Base-by-base conservation (phyloP, 2,888 invertebrate species). In the Eupeodes luniger region DNA sequence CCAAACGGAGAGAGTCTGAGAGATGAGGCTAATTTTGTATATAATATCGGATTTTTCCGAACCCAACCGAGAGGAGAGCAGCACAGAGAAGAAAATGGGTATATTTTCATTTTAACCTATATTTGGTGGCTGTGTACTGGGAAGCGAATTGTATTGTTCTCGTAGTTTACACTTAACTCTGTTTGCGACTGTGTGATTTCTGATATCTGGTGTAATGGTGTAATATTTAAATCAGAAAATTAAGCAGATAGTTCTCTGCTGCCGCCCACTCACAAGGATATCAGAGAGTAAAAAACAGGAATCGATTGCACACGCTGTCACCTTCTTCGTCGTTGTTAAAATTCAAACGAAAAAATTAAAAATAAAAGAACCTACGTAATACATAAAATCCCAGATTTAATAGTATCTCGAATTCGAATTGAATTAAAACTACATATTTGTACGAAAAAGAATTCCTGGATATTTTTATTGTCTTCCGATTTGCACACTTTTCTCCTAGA, bases 101-200 rank as follows among this genome's bases (percentile, higher is more conserved):
- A 88, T 88, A 88, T 88, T 88, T 88, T 88, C 88, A 88, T 85
- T 88, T 88, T 88, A 88, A 88, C 88, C 88, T 88, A 88, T 88
- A 88, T 88, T 88, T 74, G 76, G 72, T 83, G 70, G 64, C 78
- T 76, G 84, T 75, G 80, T 81, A 62, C 69, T 53, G 36, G 55
- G 62, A 40, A 72, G 47, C 81, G 70, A 55, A 67, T 85, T 64
- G 70, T 85, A 70, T 66, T 81, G 69, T 77, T 85, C 85, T 85
- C 72, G 79, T 85, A 85, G 82, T 85, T 82, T 74, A 64, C 62
- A 70, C 76, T 57, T 53, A 75, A 27, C 81, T 75, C 69, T 72
- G 62, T 82, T 74, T 75, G 47, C 34, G 72, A 70, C 34, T 59
- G 75, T 59, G 72, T 79, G 61, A 49, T 81, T 62, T 77, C 55